phyloP scores from a whole-genome alignment of 1,140 invertebrate genomes.

The Vanessa tameamea region DNA sequence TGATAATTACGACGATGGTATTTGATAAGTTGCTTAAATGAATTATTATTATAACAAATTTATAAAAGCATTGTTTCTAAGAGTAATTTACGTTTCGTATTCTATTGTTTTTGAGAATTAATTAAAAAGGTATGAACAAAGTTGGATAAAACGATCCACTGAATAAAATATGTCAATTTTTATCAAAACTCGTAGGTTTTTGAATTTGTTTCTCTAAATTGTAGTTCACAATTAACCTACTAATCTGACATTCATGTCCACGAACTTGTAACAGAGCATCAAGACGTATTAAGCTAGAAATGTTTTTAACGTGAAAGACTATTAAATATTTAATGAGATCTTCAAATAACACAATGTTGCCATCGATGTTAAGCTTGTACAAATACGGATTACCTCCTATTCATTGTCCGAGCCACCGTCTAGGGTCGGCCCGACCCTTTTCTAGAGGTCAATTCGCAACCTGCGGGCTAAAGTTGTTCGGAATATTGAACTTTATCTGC shows the following conservation, averaged over 20 bases:
- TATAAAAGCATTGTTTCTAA: no score
- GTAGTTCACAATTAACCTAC: background rate
- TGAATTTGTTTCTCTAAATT: no score
- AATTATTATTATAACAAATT: no score
- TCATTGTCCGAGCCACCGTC: conserved; percentile 10
- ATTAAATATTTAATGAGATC: conserved; percentile 11
- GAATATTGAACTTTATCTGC: background rate
- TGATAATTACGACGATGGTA: no score
- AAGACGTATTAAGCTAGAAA: background rate
- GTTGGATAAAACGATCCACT: no score
- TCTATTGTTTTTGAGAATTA: no score
- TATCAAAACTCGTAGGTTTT: no score
- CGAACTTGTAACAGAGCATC: background rate
- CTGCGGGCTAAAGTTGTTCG: background rate
- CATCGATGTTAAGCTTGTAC: conserved; percentile 11
- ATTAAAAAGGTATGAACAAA: no score
- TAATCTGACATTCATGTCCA: background rate
- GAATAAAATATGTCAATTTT: no score
- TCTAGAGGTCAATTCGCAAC: background rate
- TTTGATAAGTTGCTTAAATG: no score
- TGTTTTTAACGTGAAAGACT: background rate
- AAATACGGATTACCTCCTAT: conserved; percentile 15
- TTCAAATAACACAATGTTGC: conserved; percentile 1
- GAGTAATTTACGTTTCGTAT: no score
- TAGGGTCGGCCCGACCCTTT: conserved; percentile 14